phyloP scores from a whole-genome alignment of 2,113 vertebrate species.

The Edolisoma coerulescens region DNA sequence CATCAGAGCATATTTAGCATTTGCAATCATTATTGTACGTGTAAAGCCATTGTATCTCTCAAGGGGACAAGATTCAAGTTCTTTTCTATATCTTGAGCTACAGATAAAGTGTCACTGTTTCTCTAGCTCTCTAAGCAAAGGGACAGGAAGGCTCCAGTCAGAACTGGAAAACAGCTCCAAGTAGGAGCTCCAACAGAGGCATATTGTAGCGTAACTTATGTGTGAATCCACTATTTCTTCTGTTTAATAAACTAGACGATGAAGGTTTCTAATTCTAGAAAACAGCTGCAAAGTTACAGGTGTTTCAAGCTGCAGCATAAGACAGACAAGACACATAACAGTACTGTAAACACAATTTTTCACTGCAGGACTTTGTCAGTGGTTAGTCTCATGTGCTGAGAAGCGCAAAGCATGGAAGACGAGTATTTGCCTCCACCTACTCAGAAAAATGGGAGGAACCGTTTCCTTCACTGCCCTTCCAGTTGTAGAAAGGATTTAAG shows the following conservation, averaged over 20 bases:
- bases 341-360: background rate
- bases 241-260: background rate
- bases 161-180: background rate
- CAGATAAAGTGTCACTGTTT: background rate
- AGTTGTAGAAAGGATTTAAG: background rate
- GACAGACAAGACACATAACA: background rate
- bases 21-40: rapidly evolving
- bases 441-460: rapidly evolving
- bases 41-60: background rate
- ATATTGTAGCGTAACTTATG: rapidly evolving
- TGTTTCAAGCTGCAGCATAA: rapidly evolving
- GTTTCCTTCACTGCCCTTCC: background rate
- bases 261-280: background rate
- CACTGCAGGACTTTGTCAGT: background rate
- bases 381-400: rapidly evolving
- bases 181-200: background rate
- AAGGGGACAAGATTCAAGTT: background rate
- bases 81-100: background rate
- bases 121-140: background rate
- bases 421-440: background rate
- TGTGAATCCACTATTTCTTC: background rate
- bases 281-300: background rate
- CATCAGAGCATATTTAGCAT: background rate
- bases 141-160: background rate
- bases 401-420: rapidly evolving